Evolutionary conservation across 2,113 vertebrate species (phyloP).

Genomic region (Microcebus murinus): DNA sequence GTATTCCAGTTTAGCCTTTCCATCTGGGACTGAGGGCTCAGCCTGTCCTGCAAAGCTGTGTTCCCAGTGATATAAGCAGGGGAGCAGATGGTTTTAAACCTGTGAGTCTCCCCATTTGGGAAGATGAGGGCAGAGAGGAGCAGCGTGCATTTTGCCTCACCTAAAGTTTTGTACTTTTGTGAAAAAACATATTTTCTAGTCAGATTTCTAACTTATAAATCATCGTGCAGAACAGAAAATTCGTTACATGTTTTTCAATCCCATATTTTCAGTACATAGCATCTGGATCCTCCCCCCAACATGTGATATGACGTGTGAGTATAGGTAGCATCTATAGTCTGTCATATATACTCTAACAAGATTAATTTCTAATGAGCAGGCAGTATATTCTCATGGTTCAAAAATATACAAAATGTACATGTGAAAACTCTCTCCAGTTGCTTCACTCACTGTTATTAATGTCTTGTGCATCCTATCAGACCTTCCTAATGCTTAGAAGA

Average conservation of each 20-base stretch:
- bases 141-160: background rate
- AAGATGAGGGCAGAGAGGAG: background rate
- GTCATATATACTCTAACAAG: background rate
- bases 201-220: background rate
- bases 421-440: background rate
- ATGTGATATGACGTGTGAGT: background rate
- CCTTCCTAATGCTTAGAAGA: background rate
- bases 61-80: background rate
- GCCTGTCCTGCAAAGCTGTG: background rate
- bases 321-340: background rate
- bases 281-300: background rate
- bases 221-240: constrained; percentile 20
- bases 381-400: background rate
- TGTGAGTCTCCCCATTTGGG: background rate
- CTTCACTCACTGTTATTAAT: background rate
- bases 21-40: background rate
- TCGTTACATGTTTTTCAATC: constrained; percentile 22
- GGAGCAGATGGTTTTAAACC: background rate
- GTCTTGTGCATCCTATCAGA: background rate
- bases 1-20: background rate
- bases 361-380: constrained; percentile 28
- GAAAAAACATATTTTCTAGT: constrained; percentile 9
- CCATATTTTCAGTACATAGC: background rate
- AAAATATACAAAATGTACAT: background rate
- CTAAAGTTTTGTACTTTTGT: background rate